These are phyloP conservation scores for Eupithecia abbreviata DNA, from an alignment of 2,888 invertebrate genomes.

Conservation along the genomic window DNA sequence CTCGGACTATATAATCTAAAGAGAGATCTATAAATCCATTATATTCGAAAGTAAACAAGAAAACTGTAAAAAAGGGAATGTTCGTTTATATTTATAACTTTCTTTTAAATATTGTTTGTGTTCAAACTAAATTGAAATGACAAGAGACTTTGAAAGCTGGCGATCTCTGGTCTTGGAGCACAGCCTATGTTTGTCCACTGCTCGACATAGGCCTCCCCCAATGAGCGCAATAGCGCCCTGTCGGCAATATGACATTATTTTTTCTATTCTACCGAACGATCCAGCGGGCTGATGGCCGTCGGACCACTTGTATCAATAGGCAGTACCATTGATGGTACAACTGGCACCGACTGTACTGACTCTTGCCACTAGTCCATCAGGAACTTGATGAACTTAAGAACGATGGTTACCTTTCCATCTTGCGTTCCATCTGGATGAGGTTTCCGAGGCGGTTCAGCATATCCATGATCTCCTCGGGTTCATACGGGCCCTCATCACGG, in stretches of 20 bases:
- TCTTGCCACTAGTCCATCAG: no score
- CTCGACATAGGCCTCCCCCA: no score
- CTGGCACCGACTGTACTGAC: no score
- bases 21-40: not conserved
- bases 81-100: not conserved
- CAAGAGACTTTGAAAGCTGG: not conserved
- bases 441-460: conserved; percentile 90
- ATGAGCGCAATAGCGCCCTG: no score
- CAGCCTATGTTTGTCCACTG: no score
- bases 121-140: not conserved
- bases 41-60: not conserved
- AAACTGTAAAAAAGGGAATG: not conserved
- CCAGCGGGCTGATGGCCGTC: no score
- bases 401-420: conserved; percentile 88
- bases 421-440: conserved; percentile 89
- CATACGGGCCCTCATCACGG: conserved; percentile 86
- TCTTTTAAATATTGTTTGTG: not conserved
- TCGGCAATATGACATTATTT: no score
- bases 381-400: not conserved
- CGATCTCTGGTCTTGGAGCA: no score
- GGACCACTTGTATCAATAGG: no score
- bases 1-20: not conserved
- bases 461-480: conserved; percentile 91
- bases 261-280: no score
- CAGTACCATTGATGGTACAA: no score